Percentiles rank a stretch among this genome's conserved stretches.
phyloP scores from a whole-genome alignment of 2,797 vertebrate genomes.

The Acrocephalus scirpaceus region DNA sequence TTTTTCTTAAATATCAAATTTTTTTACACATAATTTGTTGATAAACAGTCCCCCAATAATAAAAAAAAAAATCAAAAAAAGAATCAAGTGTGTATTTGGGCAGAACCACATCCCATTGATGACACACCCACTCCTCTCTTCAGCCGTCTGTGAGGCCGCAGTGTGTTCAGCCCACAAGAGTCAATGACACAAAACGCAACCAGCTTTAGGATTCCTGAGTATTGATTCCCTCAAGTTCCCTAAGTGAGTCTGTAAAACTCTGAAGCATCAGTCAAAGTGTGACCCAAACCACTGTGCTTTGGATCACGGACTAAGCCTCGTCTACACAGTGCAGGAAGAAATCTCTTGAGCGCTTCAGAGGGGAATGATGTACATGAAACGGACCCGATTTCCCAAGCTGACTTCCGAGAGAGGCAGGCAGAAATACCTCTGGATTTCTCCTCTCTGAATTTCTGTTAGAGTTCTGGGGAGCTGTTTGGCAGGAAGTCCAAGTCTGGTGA shows the following conservation, averaged over 20 bases:
- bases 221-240: constrained; percentile 69
- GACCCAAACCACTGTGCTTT: not conserved
- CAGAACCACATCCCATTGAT: constrained; percentile 72
- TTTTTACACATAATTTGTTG: constrained; percentile 74
- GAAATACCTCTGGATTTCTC: not conserved
- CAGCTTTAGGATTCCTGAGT: constrained; percentile 75
- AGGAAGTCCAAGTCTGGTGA: constrained; percentile 57
- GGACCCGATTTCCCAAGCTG: not conserved
- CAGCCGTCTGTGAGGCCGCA: not conserved
- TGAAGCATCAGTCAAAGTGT: constrained; percentile 36
- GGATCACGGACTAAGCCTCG: not conserved
- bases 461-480: not conserved
- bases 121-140: constrained; percentile 44
- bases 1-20: constrained; percentile 79
- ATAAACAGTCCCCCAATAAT: constrained; percentile 74
- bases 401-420: not conserved
- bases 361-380: not conserved
- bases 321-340: constrained; percentile 49
- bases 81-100: constrained; percentile 70
- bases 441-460: not conserved
- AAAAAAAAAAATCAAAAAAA: constrained; percentile 66
- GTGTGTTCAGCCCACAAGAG: constrained; percentile 45
- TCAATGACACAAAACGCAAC: constrained; percentile 58
- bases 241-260: constrained; percentile 57
- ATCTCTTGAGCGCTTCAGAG: constrained; percentile 5